Evolutionary conservation across 2,113 vertebrate genomes (phyloP), one percentile per base, ranked within the genome.

Genomic region (Labrus mixtus): DNA sequence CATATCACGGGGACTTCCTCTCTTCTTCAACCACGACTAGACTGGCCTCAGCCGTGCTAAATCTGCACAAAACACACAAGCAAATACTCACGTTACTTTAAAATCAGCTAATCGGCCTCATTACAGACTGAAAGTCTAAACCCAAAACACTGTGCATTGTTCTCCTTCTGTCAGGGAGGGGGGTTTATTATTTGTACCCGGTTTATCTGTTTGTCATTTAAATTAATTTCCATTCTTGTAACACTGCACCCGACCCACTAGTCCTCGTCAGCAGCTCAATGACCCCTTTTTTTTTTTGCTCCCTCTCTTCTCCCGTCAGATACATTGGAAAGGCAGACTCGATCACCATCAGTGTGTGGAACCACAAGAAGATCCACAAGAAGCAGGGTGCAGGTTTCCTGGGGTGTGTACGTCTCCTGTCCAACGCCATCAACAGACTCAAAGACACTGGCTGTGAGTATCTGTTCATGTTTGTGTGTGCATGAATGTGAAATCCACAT

Each of bases 311-410:
- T 22, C 4, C 16, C 78, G 37, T 73, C 91, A 99, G 98, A 80
- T 99, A 99, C 64, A 99, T 99, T 69, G 97, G 98, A 78, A 99
- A 98, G 84, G 96, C 97, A 0, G 98, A 99, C 92, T 99, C 98
- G 33, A 98, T 99, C 91, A 99, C 98, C 0, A 99, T 99, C 92
- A 99, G 98, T 1, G 96, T 99, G 41, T 99, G 98, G 98, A 99
- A 99, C 93, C 97, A 99, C 92, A 99, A 99, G 94, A 99, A 99
- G 93, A 98, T 99, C 81, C 98, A 99, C 93, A 99, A 99, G 95
- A 99, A 99, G 90, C 98, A 99, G 87, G 98, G 98, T 13, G 98
- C 98, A 36, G 98, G 98, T 37, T 99, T 99, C 93, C 95, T 99
- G 69, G 98, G 97, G 81, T 99, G 98, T 81, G 97, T 99, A 46